Evolutionary conservation across 1,140 invertebrate genomes (phyloP), one percentile per base, ranked within the genome.

Genomic region (Drosophila santomea): DNA sequence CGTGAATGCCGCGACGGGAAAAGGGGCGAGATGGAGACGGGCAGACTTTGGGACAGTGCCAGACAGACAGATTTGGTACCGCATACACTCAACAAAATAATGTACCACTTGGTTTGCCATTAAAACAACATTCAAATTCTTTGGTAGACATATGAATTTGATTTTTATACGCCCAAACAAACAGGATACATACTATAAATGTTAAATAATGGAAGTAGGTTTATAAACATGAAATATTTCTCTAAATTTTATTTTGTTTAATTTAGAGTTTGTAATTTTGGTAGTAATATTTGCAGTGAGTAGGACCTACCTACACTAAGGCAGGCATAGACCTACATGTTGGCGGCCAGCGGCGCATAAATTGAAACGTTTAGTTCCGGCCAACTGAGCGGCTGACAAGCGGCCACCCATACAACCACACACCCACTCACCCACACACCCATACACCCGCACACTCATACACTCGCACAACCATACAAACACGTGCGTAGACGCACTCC

Each of bases 281-380:
- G 32, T 10, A 32, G 3, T 32, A 32, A 32, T 10, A 32, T 8
- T 32, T 32, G 32, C 32, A 32, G 32, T 32, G 32, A 52, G 60
- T 66, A 48, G 48, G 25, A 28, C 17, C 12, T 20, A 41, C 25
- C 12, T 20, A 41, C 25, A 20, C 36, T 25, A 41, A 11, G 25
- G 11, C 41, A 11, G 25, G 11, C 41, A 36, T 41, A 71, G 67
- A 50, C 67, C 17, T 25, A n/a, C n/a, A n/a, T n/a, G n/a, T 28
- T 56, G 38, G 36, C 50, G 50, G 35, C 48, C 57, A 73, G 25
- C 48, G 59, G 63, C 45, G 79, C 71, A 88, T 88, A 88, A 82
- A 86, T 86, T 86, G 75, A 88, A 82, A 72, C 83, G 79, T 86
- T 86, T 88, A 86, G 83, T 82, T 86, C 73, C 79, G 83, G 69